Base-by-base conservation (phyloP, 2,888 invertebrate species). In the Diloba caeruleocephala region DNA sequence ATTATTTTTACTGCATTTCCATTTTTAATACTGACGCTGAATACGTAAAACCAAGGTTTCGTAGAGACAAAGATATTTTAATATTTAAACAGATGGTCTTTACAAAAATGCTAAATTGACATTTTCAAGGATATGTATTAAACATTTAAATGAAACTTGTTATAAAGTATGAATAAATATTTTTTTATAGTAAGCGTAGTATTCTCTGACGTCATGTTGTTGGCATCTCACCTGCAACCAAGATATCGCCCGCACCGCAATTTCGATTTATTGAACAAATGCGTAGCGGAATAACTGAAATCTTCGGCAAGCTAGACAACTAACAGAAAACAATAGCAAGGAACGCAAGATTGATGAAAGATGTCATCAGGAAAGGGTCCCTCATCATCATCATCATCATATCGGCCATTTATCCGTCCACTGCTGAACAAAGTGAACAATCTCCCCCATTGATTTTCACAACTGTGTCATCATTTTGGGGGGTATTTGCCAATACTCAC, bases 21-120 rank as follows among this genome's bases (percentile, higher is more conserved):
- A 31, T 33, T 51, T 34, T 29, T 23, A 31, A 38, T 25, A 13
- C 17, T n/a, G 25, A 25, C 25, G 12, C 31, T 9, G 6, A 1
- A 37, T 25, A 48, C 10, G 28, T 1, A 3, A 34, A 31, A 12
- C n/a, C 12, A 38, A 37, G 37, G 21, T 21, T 23, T 12, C 15
- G 3, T 3, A 19, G 42, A 37, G 0, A 29, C 13, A 12, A 28
- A 43, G 12, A 38, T 36, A 46, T 51, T 44, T 52, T 10, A 28
- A 3, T 54, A 29, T 70, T 68, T 59, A 49, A 26, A 54, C 72
- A 71, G 48, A 10, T 68, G 59, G 17, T 21, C 12, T 43, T 32
- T 2, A 32, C 33, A 46, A 43, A 54, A 23, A 39, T 21, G 25
- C 9, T 17, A 9, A 43, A 39, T 49, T 41, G 17, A 8, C 14